Evolutionary conservation across 2,113 vertebrate species (phyloP), one percentile per base, ranked within the genome.

Genomic region (Prunella fulvescens): DNA sequence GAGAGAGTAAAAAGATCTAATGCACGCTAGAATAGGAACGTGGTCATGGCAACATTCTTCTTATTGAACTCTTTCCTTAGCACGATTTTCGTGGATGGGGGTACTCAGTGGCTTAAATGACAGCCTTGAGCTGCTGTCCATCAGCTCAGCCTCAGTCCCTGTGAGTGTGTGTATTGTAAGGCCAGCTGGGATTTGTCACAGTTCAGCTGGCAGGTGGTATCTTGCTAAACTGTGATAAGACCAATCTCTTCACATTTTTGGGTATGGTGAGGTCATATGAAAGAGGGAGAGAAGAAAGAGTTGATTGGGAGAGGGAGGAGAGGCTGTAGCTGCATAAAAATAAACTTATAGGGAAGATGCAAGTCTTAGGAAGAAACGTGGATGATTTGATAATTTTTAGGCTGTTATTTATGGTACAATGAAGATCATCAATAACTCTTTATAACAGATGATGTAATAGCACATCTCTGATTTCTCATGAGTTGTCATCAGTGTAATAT

Each of bases 181-280:
- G 80, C 76, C 94, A 86, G 92, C 80, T 95, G 94, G 69, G 86
- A 74, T 94, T 88, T 93, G 87, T 97, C 92, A 74, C 83, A 92
- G 72, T 78, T 92, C 64, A 78, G 51, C 76, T 97, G 88, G 77
- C 91, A 86, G 88, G 88, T 92, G 86, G 47, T 94, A 86, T 95
- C 88, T 97, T 71, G 64, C 76, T 40, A 65, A 86, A 18, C 33
- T 88, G 67, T 3, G 91, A 92, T 96, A 95, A 95, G 64, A 78
- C 79, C 76, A 81, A 84, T 81, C 88, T 92, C 76, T 80, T 86
- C 47, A 70, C 72, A 37, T 92, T 96, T 94, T 86, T 81, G 47
- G 33, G 39, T 93, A 78, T 88, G 51, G 39, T 90, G 90, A 92
- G 47, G 80, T 88, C 72, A 67, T 78, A 25, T n/a, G 91, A 81